Percentiles rank a stretch among this genome's conserved stretches.
Evolutionary conservation across 2,797 vertebrate species (phyloP).

Genomic region (Malurus leucopterus): DNA sequence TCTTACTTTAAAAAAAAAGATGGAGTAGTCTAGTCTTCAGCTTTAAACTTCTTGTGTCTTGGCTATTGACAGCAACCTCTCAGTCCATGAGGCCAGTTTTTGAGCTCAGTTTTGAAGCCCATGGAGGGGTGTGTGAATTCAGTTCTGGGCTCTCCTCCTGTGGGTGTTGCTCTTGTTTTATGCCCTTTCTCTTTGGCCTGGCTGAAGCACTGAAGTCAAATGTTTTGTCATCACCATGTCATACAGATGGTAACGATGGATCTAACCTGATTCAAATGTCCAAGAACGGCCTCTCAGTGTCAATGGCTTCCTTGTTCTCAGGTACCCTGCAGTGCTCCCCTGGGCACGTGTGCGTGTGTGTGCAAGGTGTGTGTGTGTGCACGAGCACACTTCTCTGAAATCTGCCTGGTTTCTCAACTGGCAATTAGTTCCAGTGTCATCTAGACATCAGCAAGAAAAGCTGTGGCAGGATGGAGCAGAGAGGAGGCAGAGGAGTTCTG

Average conservation of each 20-base stretch:
- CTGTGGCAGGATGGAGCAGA: not conserved
- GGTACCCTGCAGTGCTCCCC: conserved; percentile 56
- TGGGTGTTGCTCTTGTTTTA: conserved; percentile 16
- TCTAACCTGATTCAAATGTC: conserved; percentile 91
- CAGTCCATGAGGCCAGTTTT: not conserved
- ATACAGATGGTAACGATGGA: conserved; percentile 91
- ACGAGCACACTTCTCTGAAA: not conserved
- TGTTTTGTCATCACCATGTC: conserved; percentile 79
- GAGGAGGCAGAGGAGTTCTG: not conserved
- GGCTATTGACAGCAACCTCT: not conserved
- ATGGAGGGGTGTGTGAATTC: not conserved
- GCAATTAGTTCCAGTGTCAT: not conserved
- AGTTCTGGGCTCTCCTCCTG: not conserved
- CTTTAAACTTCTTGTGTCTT: not conserved
- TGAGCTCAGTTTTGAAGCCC: not conserved
- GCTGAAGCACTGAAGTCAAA: conserved; percentile 55
- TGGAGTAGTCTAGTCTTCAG: not conserved
- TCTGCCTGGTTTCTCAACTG: not conserved
- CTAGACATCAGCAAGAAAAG: not conserved
- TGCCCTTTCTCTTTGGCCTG: conserved; percentile 24
- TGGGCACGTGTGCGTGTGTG: not conserved
- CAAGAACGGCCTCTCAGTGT: conserved; percentile 88
- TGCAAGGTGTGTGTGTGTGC: conserved; percentile 36
- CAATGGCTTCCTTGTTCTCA: conserved; percentile 93
- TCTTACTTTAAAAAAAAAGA: conserved; percentile 12